These are phyloP conservation scores for Caenorhabditis briggsae DNA, from an alignment of 1,140 invertebrate genomes.

Conservation along the genomic window DNA sequence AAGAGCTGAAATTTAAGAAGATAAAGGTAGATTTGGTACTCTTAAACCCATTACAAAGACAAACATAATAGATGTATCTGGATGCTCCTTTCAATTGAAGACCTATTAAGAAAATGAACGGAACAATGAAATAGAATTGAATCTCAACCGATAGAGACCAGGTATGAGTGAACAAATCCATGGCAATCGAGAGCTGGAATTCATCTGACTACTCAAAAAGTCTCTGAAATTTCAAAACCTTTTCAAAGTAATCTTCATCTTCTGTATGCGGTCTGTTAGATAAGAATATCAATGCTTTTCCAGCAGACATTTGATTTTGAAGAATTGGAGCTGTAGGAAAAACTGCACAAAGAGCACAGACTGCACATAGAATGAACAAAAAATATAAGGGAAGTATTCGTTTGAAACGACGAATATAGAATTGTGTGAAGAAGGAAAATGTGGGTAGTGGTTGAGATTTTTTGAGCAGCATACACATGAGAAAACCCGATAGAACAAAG, in stretches of 20 bases:
- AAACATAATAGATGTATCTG: not conserved
- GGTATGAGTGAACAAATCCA: not conserved
- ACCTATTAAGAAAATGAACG: constrained; percentile 2
- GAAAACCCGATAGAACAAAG: constrained; percentile 53
- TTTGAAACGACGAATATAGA: constrained; percentile 14
- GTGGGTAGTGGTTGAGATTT: not conserved
- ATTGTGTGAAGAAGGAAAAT: not conserved
- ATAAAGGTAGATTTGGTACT: no score
- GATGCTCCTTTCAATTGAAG: not conserved
- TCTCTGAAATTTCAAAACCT: not conserved
- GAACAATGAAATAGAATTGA: constrained; percentile 15
- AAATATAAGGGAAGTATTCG: not conserved
- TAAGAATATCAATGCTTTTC: not conserved
- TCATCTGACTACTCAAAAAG: no score
- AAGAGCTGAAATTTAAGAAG: not conserved
- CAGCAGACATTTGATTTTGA: not conserved
- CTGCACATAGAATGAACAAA: not conserved
- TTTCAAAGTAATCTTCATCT: constrained; percentile 16
- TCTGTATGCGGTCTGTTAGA: constrained; percentile 2
- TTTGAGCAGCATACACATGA: constrained; percentile 49
- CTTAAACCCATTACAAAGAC: not conserved
- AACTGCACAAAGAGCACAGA: not conserved
- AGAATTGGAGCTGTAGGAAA: not conserved
- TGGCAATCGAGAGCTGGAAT: not conserved
- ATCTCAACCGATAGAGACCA: constrained; percentile 11